Percentiles rank a stretch among this genome's conserved stretches.
Conservation (phyloP, 1,140 invertebrate genomes). For the Streblospio benedicti region DNA sequence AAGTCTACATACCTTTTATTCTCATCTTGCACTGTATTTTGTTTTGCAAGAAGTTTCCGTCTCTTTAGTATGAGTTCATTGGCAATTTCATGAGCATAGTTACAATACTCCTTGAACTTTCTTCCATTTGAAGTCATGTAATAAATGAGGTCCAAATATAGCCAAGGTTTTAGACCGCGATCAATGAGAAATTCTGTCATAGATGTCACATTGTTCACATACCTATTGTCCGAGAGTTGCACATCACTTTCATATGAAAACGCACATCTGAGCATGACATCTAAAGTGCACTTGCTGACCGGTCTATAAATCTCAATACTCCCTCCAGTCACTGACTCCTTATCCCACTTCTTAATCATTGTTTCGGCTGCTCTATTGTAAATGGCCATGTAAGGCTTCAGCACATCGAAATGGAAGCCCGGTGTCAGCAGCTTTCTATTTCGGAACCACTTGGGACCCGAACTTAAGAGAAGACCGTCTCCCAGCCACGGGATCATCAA, state of each 20-base stretch:
- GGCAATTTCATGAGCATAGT: conserved; percentile 3
- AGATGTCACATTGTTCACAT: not conserved
- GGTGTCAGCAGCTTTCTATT: conserved; percentile 79
- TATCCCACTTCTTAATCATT: conserved; percentile 23
- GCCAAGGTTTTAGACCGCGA: not conserved
- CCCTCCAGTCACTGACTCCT: not conserved
- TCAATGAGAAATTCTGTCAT: not conserved
- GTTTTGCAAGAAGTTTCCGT: not conserved
- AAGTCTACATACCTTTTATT: conserved; percentile 8
- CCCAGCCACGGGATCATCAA: conserved; percentile 33
- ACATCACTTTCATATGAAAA: conserved; percentile 26
- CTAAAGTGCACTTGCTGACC: conserved; percentile 22
- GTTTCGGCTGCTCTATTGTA: conserved; percentile 55
- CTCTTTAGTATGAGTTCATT: conserved; percentile 3
- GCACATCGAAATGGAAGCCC: conserved; percentile 77
- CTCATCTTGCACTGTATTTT: not conserved
- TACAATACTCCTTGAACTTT: conserved; percentile 8
- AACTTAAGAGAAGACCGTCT: conserved; percentile 28
- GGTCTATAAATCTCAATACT: not conserved
- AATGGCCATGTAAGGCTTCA: conserved; percentile 71
- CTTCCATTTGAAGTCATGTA: conserved; percentile 3
- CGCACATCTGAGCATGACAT: conserved; percentile 34
- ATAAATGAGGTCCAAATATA: conserved; percentile 12
- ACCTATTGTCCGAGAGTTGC: conserved; percentile 14
- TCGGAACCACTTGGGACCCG: conserved; percentile 64